phyloP scores from a whole-genome alignment of 2,888 invertebrate species.

The Lypha dubia region DNA sequence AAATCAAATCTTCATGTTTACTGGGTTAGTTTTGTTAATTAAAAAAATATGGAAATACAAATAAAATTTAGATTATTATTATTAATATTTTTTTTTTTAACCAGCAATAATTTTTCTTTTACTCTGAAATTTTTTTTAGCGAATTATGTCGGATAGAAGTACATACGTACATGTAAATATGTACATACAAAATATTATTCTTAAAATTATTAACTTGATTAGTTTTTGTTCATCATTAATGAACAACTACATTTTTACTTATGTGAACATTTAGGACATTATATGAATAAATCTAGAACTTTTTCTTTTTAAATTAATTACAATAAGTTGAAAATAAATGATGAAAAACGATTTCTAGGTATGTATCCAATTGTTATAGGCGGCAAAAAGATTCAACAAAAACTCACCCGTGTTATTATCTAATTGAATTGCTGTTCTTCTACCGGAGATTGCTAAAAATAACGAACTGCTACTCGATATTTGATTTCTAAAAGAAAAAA shows the following conservation, averaged over 20 bases:
- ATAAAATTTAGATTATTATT: not conserved
- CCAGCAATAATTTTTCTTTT: not conserved
- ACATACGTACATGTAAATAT: not conserved
- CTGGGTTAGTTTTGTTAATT: too few relatives aligned
- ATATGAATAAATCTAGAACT: not conserved
- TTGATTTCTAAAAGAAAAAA: slow-evolving; percentile 50
- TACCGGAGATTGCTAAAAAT: slow-evolving; percentile 55
- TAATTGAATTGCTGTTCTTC: slow-evolving; percentile 68
- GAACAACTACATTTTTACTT: not conserved
- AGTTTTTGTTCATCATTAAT: slow-evolving; percentile 12
- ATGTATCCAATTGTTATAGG: slow-evolving; percentile 72
- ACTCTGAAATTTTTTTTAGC: not conserved
- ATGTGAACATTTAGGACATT: not conserved
- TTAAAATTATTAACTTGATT: slow-evolving; percentile 14
- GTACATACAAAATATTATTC: slow-evolving; percentile 3
- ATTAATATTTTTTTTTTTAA: not conserved
- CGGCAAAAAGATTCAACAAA: slow-evolving; percentile 74
- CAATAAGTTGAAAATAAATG: not conserved
- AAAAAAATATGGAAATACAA: not conserved
- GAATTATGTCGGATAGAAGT: not conserved
- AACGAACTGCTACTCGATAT: slow-evolving; percentile 67
- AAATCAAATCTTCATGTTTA: too few relatives aligned
- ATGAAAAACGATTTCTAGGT: slow-evolving; percentile 14
- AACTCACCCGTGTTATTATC: slow-evolving; percentile 73
- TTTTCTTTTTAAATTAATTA: not conserved